These are phyloP conservation scores for Holothuria scabra DNA, from an alignment of 53 echinoderm and acorn worm genomes.

Conservation along the genomic window DNA sequence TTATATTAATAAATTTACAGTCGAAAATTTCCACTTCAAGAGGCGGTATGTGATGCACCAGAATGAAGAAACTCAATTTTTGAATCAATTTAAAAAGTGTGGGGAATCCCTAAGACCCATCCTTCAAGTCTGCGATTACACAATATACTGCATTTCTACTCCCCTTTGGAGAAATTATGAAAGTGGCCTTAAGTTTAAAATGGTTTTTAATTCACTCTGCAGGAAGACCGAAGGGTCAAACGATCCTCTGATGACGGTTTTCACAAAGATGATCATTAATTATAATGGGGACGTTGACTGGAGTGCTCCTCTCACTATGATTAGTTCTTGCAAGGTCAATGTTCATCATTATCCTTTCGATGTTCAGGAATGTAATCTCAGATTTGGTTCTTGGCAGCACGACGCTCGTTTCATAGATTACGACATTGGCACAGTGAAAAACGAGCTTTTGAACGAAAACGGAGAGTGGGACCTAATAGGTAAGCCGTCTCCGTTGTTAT, in stretches of 20 bases:
- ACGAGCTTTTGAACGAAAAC: conserved; percentile 59
- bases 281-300: conserved; percentile 83
- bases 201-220: not conserved
- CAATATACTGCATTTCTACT: no score
- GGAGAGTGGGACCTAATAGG: conserved; percentile 93
- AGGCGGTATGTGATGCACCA: no score
- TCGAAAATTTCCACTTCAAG: no score
- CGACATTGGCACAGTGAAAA: conserved; percentile 21
- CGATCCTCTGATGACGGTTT: conserved; percentile 83
- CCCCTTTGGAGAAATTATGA: no score
- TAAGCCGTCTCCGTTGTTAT: no score
- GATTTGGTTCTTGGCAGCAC: conserved; percentile 99
- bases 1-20: no score
- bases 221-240: conserved; percentile 66
- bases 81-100: no score
- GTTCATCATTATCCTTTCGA: conserved; percentile 95
- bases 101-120: no score
- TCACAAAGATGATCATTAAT: conserved; percentile 79
- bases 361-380: conserved; percentile 78
- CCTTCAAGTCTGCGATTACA: no score
- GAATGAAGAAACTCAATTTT: no score
- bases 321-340: conserved; percentile 85
- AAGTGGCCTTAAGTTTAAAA: no score
- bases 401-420: conserved; percentile 88
- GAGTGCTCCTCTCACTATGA: conserved; percentile 94